Percentiles rank a stretch among this genome's conserved stretches.
Evolutionary conservation across 2,888 invertebrate genomes (phyloP).

Genomic region (Biston betularia): DNA sequence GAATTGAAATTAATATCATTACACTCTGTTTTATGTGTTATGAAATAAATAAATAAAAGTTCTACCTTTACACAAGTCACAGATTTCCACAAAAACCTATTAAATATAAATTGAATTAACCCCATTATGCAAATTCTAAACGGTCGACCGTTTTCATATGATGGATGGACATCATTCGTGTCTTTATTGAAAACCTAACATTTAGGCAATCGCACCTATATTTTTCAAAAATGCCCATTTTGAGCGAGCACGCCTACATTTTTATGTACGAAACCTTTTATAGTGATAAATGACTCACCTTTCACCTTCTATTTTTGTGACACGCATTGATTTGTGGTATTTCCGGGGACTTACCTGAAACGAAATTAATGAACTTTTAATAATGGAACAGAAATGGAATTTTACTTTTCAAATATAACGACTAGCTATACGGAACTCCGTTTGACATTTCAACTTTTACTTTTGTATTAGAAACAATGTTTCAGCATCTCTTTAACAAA

Average conservation of each 20-base stretch:
- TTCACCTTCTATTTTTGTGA: conserved; percentile 49
- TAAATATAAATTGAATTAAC: conserved; percentile 45
- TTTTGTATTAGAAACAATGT: too few relatives aligned
- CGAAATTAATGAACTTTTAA: conserved; percentile 19
- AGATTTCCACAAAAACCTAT: conserved; percentile 9
- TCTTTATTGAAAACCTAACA: conserved; percentile 51
- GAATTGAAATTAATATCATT: too few relatives aligned
- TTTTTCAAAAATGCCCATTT: conserved; percentile 42
- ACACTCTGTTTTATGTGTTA: too few relatives aligned
- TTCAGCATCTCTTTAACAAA: too few relatives aligned
- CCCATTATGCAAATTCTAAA: conserved; percentile 52
- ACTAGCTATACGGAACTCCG: too few relatives aligned
- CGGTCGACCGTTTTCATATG: conserved; percentile 40
- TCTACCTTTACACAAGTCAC: neutral
- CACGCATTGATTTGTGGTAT: conserved; percentile 45
- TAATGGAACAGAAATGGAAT: neutral
- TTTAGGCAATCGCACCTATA: conserved; percentile 2
- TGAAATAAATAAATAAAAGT: neutral
- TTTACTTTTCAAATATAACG: too few relatives aligned
- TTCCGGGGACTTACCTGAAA: conserved; percentile 60
- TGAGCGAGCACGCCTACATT: conserved; percentile 39
- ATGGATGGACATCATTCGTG: conserved; percentile 51
- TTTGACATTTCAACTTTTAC: too few relatives aligned
- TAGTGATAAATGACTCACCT: conserved; percentile 62
- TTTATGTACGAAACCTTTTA: conserved; percentile 56